Base-by-base conservation (phyloP, 1,140 invertebrate genomes). In the Kradibia gibbosae region DNA sequence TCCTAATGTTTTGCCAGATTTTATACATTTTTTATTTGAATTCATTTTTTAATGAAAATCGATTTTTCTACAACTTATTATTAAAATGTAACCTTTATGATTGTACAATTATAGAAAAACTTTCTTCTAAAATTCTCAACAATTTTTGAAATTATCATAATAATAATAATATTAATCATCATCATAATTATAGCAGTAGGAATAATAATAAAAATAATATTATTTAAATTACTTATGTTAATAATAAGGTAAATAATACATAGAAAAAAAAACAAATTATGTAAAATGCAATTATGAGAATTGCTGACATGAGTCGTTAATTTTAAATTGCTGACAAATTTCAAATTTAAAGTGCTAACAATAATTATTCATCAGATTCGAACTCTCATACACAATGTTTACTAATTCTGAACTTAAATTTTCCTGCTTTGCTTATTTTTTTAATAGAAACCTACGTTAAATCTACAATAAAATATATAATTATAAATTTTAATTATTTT, bases 21-120 rank as follows among this genome's bases (percentile, higher is more conserved):
- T 25, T 55, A 45, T 77, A 65, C 22, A 17, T 39, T 48, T 57
- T 55, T 53, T 53, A 53, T 53, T 53, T 53, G 15, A 8, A 17
- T 53, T 53, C 3, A 17, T 20, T 53, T 77, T 62, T 48, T 34
- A 50, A 79, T 39, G 65, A 72, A 79, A 67, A 55, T 72, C 45
- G 50, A 78, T 50, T 78, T 67, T 53, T 28, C 60, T 67, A 78
- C 67, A 67, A 65, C 28, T 65, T 78, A 15, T 39, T 22, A 67
- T 78, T 53, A 50, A 70, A 55, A 36, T 50, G 10, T 65, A 78
- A 48, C 60, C 31, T 67, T 39, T 78, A 42, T 36, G 50, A 34
- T 45, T 67, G 31, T 25, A 50, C 22, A 78, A 48, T 67, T 78
- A 78, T 15, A 67, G 28, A 71, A 42, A 50, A 70, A n/a, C 25